Evolutionary conservation across 2,888 invertebrate species (phyloP), one percentile per base, ranked within the genome.

Genomic region (Campoplex nolae): DNA sequence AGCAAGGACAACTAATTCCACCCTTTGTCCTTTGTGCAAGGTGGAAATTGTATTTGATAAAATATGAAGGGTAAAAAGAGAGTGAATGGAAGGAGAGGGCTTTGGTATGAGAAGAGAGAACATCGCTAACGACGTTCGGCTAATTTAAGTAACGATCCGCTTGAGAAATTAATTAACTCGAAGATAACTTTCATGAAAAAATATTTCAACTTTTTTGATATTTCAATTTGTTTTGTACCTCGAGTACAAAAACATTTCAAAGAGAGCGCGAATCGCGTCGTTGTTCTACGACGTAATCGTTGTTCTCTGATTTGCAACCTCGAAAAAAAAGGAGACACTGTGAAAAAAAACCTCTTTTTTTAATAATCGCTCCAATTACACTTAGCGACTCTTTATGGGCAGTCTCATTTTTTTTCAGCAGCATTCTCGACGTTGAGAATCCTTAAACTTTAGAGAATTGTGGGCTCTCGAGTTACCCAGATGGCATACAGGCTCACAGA

Each of bases 11-110:
- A 62, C 32, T 62, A 62, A 62, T 62, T 32, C 62, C 32, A 13
- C 16, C 32, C 32, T 32, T 62, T 62, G 62, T 62, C 62, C 62
- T 62, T 62, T 32, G 62, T 62, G 62, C 62, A n/a, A 62, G 62
- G 32, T 16, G 32, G 32, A 32, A 62, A 62, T 62, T 32, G 16
- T 32, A 62, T 62, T 62, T 62, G 32, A 62, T 32, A 32, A 62
- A 62, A 62, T 62, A 62, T 62, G 4, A 51, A 51, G 51, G 51
- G 7, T n/a, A 51, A 51, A 51, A 51, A 32, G 62, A 32, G 62
- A 32, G 32, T 13, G 32, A 62, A 62, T 62, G 62, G 2, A 16
- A 62, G 62, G 42, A 23, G 23, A 23, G 23, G 58, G 13, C 13
- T 58, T 58, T 58, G 4, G 0, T 16, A 62, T 16, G 62, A 3